Evolutionary conservation across 2,888 invertebrate species (phyloP).

Genomic region (Plagiodera versicolora): DNA sequence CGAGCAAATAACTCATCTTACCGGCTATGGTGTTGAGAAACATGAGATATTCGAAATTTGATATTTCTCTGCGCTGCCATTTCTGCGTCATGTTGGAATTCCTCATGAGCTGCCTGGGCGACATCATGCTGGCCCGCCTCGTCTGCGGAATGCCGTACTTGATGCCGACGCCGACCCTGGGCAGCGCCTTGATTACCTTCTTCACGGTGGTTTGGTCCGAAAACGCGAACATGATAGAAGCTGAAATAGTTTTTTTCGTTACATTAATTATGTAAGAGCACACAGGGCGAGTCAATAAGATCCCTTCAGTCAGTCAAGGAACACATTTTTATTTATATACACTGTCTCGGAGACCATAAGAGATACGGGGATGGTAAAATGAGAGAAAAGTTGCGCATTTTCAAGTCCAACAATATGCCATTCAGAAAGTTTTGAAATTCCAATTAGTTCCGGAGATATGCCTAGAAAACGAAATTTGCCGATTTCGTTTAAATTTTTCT

Average conservation of each 20-base stretch:
- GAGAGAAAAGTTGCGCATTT: no score
- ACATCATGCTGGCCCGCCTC: conserved; percentile 96
- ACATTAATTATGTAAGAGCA: no score
- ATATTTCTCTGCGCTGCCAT: conserved; percentile 98
- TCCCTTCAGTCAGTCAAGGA: no score
- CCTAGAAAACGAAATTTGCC: no score
- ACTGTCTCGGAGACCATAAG: no score
- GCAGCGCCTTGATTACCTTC: conserved; percentile 96
- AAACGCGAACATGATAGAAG: conserved; percentile 98
- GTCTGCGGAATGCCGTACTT: conserved; percentile 99
- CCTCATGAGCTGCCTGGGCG: conserved; percentile 96
- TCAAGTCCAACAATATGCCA: no score
- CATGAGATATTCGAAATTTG: conserved; percentile 99
- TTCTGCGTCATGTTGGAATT: conserved; percentile 99
- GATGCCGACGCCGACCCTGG: conserved; percentile 97
- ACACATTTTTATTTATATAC: no score
- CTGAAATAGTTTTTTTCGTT: conserved; percentile 60
- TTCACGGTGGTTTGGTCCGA: conserved; percentile 96
- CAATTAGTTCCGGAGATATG: no score
- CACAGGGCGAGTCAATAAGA: no score
- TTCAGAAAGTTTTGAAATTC: no score
- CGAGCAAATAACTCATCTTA: conserved; percentile 54
- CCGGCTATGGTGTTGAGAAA: conserved; percentile 99
- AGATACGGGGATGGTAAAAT: no score
- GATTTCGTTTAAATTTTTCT: no score